A percentile compares a stretch with the other conserved stretches of the same genome.
Conservation (phyloP, 2,888 invertebrate genomes). For the Cheilosia vulpina region DNA sequence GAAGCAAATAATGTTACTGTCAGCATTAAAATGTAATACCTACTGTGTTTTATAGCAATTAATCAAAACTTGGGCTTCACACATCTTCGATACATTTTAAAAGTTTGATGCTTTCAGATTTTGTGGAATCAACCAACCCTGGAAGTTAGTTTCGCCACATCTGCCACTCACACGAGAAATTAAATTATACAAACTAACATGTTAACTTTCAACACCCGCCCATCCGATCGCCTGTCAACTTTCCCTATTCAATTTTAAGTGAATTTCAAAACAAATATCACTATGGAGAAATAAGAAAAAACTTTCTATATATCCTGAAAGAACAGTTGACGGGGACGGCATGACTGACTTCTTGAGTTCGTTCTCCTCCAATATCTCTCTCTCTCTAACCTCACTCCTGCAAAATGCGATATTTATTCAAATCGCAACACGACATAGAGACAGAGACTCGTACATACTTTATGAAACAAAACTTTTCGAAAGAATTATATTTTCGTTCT, state of each 20-base stretch:
- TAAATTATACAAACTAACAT: constrained; percentile 29
- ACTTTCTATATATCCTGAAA: constrained; percentile 4
- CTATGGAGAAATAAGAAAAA: constrained; percentile 13
- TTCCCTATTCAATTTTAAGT: constrained; percentile 34
- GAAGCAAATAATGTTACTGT: too few species aligned
- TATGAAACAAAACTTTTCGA: constrained; percentile 39
- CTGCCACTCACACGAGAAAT: constrained; percentile 1
- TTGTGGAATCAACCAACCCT: not conserved
- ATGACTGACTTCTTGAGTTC: constrained; percentile 18
- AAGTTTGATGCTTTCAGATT: too few species aligned
- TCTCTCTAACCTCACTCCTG: not conserved
- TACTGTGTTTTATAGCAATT: too few species aligned
- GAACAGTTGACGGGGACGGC: constrained; percentile 25
- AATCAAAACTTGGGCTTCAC: too few species aligned
- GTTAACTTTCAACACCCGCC: constrained; percentile 4
- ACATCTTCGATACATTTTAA: too few species aligned
- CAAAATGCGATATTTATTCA: constrained; percentile 31
- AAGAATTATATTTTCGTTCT: constrained; percentile 25
- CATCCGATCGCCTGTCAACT: constrained; percentile 1
- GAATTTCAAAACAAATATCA: constrained; percentile 40
- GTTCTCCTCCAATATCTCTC: constrained; percentile 1
- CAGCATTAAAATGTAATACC: too few species aligned
- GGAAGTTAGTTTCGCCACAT: not conserved
- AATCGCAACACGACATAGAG: constrained; percentile 22
- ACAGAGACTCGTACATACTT: not conserved